Conservation (phyloP, 2,888 invertebrate species). For the Phasia obesa region DNA sequence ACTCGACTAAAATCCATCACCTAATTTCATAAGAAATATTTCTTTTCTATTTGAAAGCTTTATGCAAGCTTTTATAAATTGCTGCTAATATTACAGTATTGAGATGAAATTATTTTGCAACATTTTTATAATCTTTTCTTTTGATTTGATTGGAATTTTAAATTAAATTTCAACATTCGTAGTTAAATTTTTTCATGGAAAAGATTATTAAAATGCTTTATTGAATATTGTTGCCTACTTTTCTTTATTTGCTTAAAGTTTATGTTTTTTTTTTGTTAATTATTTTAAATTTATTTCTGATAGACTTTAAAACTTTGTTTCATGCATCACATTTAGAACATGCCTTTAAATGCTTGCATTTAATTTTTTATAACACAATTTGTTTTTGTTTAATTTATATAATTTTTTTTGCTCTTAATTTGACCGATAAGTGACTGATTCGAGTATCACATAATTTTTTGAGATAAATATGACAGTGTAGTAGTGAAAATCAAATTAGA, state of each 20-base stretch:
- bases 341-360: constrained; percentile 21
- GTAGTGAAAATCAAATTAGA: too few species aligned
- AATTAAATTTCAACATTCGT: constrained; percentile 25
- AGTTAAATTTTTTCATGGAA: constrained; percentile 31
- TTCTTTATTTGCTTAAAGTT: constrained; percentile 34
- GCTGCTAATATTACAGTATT: constrained; percentile 31
- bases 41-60: constrained; percentile 6
- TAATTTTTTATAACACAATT: constrained; percentile 3
- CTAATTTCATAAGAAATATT: constrained; percentile 74
- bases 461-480: too few species aligned
- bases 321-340: constrained; percentile 54
- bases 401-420: too few species aligned
- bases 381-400: background rate
- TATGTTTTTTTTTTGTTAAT: too few species aligned
- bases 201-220: constrained; percentile 64
- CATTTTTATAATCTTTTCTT: constrained; percentile 67
- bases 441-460: too few species aligned
- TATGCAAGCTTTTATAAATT: background rate
- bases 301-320: constrained; percentile 25
- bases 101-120: constrained; percentile 70
- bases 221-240: constrained; percentile 48
- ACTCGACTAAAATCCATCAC: constrained; percentile 78
- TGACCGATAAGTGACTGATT: too few species aligned
- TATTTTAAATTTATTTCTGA: background rate
- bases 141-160: constrained; percentile 47